Evolutionary conservation across 1,140 invertebrate species (phyloP).

Genomic region (Magallana angulata): DNA sequence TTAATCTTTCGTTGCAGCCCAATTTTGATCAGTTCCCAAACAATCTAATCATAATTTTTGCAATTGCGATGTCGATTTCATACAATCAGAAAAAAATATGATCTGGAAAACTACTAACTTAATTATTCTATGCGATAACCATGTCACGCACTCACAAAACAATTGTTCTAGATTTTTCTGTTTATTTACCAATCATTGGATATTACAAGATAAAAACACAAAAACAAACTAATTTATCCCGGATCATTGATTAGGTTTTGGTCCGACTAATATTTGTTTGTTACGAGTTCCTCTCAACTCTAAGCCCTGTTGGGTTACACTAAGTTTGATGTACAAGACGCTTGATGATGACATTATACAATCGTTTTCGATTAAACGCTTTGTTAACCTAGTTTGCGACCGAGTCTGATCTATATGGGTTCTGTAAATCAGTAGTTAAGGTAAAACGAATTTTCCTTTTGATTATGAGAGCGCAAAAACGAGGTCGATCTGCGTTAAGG

Average conservation of each 20-base stretch:
- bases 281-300: neutral
- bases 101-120: neutral
- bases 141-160: constrained; percentile 7
- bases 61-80: too few species aligned
- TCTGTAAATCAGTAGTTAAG: constrained; percentile 20
- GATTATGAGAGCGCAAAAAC: constrained; percentile 16
- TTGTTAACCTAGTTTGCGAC: constrained; percentile 4
- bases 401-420: constrained; percentile 3
- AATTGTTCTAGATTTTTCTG: neutral
- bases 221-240: constrained; percentile 28
- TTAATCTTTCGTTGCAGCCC: too few species aligned
- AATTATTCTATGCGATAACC: neutral
- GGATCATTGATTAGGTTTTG: constrained; percentile 30
- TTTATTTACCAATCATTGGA: constrained; percentile 24
- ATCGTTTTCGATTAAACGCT: constrained; percentile 14
- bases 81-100: too few species aligned
- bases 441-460: constrained; percentile 24
- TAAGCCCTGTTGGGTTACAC: neutral
- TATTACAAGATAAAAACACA: constrained; percentile 25
- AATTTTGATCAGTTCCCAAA: too few species aligned
- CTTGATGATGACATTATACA: constrained; percentile 19
- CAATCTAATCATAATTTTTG: too few species aligned
- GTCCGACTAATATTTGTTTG: constrained; percentile 28
- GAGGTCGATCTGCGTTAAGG: neutral
- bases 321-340: constrained; percentile 16